Percentiles rank a stretch among this genome's conserved stretches.
phyloP scores from a whole-genome alignment of 2,888 invertebrate species.

The Gonocerus acuteangulatus region DNA sequence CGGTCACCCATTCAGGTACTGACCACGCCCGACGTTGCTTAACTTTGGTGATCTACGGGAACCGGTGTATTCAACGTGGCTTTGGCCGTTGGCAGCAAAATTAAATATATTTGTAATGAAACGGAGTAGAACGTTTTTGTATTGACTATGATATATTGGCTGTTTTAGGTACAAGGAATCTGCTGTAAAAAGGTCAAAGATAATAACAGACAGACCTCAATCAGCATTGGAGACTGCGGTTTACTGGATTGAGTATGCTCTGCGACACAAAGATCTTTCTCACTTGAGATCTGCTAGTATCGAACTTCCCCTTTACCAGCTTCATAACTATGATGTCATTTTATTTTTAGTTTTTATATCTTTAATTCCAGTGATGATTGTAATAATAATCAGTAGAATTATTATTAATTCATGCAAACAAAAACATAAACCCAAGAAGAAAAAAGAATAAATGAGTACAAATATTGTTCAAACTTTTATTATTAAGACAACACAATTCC shows the following conservation, averaged over 20 bases:
- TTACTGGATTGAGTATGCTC: conserved; percentile 58
- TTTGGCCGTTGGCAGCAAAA: too few species aligned
- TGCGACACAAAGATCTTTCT: conserved; percentile 49
- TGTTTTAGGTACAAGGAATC: conserved; percentile 31
- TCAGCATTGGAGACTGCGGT: conserved; percentile 53
- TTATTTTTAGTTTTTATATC: conserved; percentile 24
- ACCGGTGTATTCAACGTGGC: too few species aligned
- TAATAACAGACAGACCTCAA: conserved; percentile 48
- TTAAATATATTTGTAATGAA: too few species aligned
- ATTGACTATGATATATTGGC: too few species aligned
- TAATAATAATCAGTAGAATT: background rate
- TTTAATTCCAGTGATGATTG: background rate
- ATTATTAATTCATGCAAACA: background rate
- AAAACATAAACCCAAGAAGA: too few species aligned
- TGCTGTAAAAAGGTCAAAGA: conserved; percentile 31
- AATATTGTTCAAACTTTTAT: too few species aligned
- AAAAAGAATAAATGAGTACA: too few species aligned
- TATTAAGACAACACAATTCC: too few species aligned
- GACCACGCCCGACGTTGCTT: too few species aligned
- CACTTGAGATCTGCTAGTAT: conserved; percentile 38
- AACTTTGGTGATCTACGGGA: too few species aligned
- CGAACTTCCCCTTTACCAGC: conserved; percentile 39
- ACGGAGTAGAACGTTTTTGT: too few species aligned
- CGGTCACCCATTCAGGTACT: too few species aligned
- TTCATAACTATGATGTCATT: conserved; percentile 39